Conservation (phyloP, 2,113 vertebrate species). For the Chunga burmeisteri region DNA sequence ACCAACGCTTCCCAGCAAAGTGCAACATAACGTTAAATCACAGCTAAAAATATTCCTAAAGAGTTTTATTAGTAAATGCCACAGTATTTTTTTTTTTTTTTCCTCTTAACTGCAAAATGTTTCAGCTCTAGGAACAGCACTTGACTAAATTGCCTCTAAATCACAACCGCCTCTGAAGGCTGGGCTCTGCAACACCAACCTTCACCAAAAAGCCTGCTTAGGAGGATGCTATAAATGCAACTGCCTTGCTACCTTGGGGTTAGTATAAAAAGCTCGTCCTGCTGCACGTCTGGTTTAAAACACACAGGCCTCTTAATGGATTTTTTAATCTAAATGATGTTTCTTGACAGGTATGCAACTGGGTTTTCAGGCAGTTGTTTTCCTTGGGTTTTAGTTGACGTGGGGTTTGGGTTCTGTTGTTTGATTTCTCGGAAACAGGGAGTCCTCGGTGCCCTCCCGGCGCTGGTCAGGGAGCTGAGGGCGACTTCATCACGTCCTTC, state of each 20-base stretch:
- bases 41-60: slow-evolving; percentile 17
- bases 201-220: background rate
- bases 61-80: slow-evolving; percentile 37
- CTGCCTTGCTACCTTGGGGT: background rate
- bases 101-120: background rate
- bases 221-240: background rate
- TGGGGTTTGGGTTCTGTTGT: background rate
- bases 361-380: background rate
- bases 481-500: background rate
- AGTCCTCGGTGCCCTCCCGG: background rate
- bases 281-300: background rate
- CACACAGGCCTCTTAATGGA: background rate
- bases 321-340: background rate
- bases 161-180: background rate
- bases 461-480: background rate
- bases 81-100: background rate
- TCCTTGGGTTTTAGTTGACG: background rate
- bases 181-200: background rate
- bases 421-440: background rate
- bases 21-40: background rate
- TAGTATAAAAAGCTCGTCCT: rapidly evolving
- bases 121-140: slow-evolving; percentile 5
- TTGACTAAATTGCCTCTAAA: background rate
- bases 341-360: background rate
- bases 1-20: background rate